Conservation (phyloP, 2,113 vertebrate species). For the Petrocephalus microphthalmus region DNA sequence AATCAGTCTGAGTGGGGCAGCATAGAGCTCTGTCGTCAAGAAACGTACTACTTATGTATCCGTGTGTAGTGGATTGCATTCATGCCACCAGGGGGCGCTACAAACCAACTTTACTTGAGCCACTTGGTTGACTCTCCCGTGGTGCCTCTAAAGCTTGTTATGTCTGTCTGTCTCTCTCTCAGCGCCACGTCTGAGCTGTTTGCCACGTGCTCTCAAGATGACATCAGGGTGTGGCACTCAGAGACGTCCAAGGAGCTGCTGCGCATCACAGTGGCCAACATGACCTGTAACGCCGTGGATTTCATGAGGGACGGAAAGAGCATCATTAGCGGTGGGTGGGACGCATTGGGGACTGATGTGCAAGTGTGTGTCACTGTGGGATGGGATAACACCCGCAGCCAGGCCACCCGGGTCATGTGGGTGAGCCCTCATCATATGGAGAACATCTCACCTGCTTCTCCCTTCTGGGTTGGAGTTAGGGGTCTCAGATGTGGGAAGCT, state of each 20-base stretch:
- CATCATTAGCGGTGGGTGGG: conserved; percentile 76
- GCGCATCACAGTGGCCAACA: conserved; percentile 69
- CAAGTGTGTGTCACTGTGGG: background rate
- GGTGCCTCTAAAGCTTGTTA: background rate
- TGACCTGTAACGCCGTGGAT: conserved; percentile 73
- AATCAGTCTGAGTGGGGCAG: background rate
- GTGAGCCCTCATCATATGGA: background rate
- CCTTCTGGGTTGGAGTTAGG: background rate
- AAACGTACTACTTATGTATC: background rate
- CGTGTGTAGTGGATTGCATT: background rate
- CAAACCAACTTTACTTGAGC: background rate
- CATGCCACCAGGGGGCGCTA: conserved; percentile 46
- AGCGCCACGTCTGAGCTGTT: conserved; percentile 79
- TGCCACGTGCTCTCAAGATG: conserved; percentile 74
- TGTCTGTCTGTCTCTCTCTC: conserved; percentile 6
- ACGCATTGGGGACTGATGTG: background rate
- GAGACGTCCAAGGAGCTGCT: conserved; percentile 69
- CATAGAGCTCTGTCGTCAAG: background rate
- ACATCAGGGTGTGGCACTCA: conserved; percentile 80
- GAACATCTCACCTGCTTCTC: background rate
- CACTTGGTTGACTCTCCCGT: background rate
- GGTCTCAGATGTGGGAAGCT: background rate
- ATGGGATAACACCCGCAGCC: background rate
- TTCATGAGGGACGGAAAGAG: conserved; percentile 74
- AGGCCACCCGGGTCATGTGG: background rate